phyloP scores from a whole-genome alignment of 2,888 invertebrate species.

The Ischnus inquisitorius region DNA sequence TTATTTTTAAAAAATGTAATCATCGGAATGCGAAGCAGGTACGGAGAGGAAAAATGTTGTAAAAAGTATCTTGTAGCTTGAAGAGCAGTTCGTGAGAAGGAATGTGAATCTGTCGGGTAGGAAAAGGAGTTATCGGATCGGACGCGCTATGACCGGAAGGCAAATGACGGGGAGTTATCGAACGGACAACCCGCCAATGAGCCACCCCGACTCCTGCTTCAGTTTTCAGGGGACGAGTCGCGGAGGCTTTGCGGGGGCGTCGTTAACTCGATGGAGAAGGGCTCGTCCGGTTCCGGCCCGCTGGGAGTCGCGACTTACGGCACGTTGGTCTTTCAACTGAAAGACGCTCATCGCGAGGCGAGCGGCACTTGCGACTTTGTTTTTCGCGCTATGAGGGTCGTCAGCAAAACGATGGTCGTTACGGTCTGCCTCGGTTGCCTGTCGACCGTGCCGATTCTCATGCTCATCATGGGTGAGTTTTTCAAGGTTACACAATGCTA shows the following conservation, averaged over 20 bases:
- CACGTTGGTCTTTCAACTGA: constrained; percentile 92
- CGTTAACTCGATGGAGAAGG: constrained; percentile 81
- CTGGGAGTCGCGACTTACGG: constrained; percentile 89
- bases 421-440: constrained; percentile 90
- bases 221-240: constrained; percentile 92
- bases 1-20: not conserved
- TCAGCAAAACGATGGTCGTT: constrained; percentile 91
- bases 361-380: constrained; percentile 91
- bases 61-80: not conserved
- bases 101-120: constrained; percentile 44
- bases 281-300: constrained; percentile 78
- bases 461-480: constrained; percentile 92
- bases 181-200: constrained; percentile 26
- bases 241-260: constrained; percentile 88
- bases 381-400: constrained; percentile 90
- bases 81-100: constrained; percentile 44
- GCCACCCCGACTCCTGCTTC: constrained; percentile 72
- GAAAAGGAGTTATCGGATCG: constrained; percentile 29
- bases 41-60: constrained; percentile 8
- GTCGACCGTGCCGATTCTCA: constrained; percentile 90
- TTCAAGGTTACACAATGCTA: not conserved
- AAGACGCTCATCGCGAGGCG: constrained; percentile 92
- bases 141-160: constrained; percentile 43
- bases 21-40: constrained; percentile 35
- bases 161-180: constrained; percentile 62